Conservation (phyloP, 2,113 vertebrate genomes). For the Ranitomeya variabilis region DNA sequence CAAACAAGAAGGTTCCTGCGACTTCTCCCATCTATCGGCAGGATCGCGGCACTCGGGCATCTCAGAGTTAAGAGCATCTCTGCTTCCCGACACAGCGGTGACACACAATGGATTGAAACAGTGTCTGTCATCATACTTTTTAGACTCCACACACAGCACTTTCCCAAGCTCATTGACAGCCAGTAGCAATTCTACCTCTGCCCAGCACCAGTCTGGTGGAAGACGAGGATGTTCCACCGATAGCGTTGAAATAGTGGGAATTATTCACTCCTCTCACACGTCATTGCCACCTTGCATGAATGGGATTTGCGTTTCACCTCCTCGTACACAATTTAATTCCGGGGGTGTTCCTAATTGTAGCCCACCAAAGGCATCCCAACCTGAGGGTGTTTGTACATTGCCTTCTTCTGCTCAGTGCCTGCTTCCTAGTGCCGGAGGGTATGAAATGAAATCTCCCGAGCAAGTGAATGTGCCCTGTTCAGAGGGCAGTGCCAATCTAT, state of each 20-base stretch:
- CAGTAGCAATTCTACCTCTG: conserved; percentile 78
- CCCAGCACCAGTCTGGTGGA: conserved; percentile 77
- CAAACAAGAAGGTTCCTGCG: conserved; percentile 86
- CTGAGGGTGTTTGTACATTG: conserved; percentile 78
- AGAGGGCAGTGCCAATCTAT: conserved; percentile 68
- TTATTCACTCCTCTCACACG: conserved; percentile 86
- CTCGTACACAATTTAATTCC: conserved; percentile 73
- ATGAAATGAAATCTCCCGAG: conserved; percentile 76
- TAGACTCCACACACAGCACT: conserved; percentile 90
- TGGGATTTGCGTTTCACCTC: conserved; percentile 76
- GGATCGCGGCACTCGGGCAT: conserved; percentile 68
- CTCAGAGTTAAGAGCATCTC: conserved; percentile 53
- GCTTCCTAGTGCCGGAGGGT: conserved; percentile 76
- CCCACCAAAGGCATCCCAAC: conserved; percentile 73
- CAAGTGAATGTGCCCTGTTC: conserved; percentile 76
- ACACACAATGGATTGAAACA: conserved; percentile 75
- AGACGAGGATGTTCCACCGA: conserved; percentile 78
- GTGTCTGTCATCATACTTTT: conserved; percentile 78
- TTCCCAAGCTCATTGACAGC: conserved; percentile 81
- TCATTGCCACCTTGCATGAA: conserved; percentile 87
- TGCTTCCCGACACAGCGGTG: conserved; percentile 69
- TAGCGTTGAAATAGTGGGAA: conserved; percentile 82
- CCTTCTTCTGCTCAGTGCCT: conserved; percentile 82
- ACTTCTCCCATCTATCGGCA: conserved; percentile 75
- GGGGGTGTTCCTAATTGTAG: conserved; percentile 71